Evolutionary conservation across 2,797 vertebrate species (phyloP), one percentile per base, ranked within the genome.

Genomic region (Pipistrellus nathusii): DNA sequence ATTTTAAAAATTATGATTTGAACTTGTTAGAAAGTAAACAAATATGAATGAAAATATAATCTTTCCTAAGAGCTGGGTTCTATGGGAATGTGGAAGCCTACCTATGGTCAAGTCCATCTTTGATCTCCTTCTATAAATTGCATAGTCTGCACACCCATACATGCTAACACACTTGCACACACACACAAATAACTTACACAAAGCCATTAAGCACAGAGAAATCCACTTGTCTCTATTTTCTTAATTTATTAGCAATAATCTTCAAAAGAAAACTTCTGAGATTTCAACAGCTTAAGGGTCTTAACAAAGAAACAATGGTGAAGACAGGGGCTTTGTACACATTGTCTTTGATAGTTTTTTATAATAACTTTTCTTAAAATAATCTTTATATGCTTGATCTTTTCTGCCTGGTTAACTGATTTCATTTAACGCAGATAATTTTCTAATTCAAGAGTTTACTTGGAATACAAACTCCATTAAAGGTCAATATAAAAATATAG

Each of bases 401-500:
- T 78, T 92, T 77, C 87, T 51, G 18, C 25, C 32, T 57, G 48
- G 27, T 23, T 93, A 69, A 76, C 13, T 13, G 13, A 35, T 66
- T 92, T 83, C 81, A 85, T 90, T 13, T 76, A 93, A 85, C 72
- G 89, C 30, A 91, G 68, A 88, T 3, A 89, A 85, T 76, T 76
- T 90, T 41, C 83, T 75, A 94, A 7, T 13, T 91, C 62, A 55
- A 85, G 23, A 55, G 25, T 81, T 87, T 86, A 76, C 48, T 75
- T 91, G 35, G 72, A 62, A 94, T 93, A 86, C 17, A 96, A 75
- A 94, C 27, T 94, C 44, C 80, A 91, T 71, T 91, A 93, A 94
- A 81, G 51, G 25, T 23, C 95, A 93, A 89, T 97, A 96, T 82
- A 97, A 97, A 97, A 97, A 97, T 97, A 97, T 76, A 97, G 72